phyloP scores from a whole-genome alignment of 2,888 invertebrate genomes.

The Drosophila pseudotakahashii region DNA sequence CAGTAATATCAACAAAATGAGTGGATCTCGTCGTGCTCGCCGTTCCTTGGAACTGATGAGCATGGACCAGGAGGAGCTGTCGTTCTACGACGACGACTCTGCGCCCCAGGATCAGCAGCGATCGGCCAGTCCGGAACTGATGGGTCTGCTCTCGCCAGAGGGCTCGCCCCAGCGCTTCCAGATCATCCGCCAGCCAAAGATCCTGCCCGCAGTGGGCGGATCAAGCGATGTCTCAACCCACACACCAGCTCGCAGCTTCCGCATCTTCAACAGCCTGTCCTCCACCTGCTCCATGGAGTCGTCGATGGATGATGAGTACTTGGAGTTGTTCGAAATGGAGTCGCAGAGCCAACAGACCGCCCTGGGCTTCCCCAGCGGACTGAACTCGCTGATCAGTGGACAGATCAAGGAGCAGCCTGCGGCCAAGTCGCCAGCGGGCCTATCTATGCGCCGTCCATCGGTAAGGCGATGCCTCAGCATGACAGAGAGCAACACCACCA shows the following conservation, averaged over 20 bases:
- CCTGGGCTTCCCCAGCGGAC: constrained; percentile 85
- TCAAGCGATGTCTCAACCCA: constrained; percentile 21
- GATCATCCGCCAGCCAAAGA: constrained; percentile 70
- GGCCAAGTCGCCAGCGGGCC: constrained; percentile 41
- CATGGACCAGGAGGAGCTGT: constrained; percentile 82
- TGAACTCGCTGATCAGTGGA: constrained; percentile 86
- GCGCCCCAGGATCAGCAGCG: constrained; percentile 58
- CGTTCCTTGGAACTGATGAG: constrained; percentile 68
- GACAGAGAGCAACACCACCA: constrained; percentile 81
- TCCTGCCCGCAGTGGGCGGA: constrained; percentile 27
- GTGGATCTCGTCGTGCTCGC: constrained; percentile 54
- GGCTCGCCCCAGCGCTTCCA: constrained; percentile 83
- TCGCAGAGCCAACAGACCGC: constrained; percentile 77
- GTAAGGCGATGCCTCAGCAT: constrained; percentile 85
- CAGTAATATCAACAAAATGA: constrained; percentile 55
- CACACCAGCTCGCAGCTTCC: constrained; percentile 80
- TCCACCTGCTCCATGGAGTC: constrained; percentile 86
- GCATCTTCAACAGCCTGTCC: constrained; percentile 85
- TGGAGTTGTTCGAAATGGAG: constrained; percentile 87
- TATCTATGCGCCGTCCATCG: constrained; percentile 83
- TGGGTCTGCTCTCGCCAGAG: constrained; percentile 82
- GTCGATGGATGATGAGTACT: constrained; percentile 87
- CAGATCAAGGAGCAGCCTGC: constrained; percentile 83
- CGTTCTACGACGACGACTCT: constrained; percentile 82
- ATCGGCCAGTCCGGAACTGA: constrained; percentile 72